Percentiles rank a stretch among this genome's conserved stretches.
phyloP scores from a whole-genome alignment of 2,113 vertebrate species.

The Meriones unguiculatus region DNA sequence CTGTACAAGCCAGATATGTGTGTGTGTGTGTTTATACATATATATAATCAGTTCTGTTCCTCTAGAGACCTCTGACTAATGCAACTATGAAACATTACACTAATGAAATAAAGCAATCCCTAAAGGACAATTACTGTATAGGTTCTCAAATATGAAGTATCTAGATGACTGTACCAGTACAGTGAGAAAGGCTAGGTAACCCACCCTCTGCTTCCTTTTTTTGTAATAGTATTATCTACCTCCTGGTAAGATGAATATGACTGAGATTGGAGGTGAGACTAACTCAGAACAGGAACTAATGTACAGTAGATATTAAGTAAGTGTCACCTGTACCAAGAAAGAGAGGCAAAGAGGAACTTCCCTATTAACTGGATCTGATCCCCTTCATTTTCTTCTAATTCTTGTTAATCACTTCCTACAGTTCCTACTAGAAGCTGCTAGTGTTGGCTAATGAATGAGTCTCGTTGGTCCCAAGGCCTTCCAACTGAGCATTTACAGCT shows the following conservation, averaged over 20 bases:
- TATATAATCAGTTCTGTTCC: not conserved
- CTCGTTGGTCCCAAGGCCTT: not conserved
- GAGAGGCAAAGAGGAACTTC: not conserved
- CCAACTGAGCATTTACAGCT: not conserved
- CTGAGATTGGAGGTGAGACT: not conserved
- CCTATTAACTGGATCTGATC: not conserved
- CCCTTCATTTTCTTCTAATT: not conserved
- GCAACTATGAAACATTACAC: not conserved
- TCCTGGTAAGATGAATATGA: not conserved
- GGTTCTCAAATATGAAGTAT: not conserved
- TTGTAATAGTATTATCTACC: not conserved
- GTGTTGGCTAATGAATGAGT: not conserved
- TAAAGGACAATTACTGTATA: not conserved
- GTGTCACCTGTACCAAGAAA: not conserved
- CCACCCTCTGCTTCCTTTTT: not conserved
- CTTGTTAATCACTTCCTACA: not conserved
- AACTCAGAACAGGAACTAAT: not conserved
- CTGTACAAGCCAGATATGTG: too few relatives aligned
- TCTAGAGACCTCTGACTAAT: not conserved
- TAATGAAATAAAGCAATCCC: not conserved
- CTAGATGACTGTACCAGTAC: not conserved
- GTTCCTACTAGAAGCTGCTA: not conserved
- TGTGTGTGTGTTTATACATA: not conserved
- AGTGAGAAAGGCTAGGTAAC: too few relatives aligned
- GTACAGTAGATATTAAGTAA: not conserved